Evolutionary conservation across 2,797 vertebrate species (phyloP).

Genomic region (Sebastolobus altivelis): DNA sequence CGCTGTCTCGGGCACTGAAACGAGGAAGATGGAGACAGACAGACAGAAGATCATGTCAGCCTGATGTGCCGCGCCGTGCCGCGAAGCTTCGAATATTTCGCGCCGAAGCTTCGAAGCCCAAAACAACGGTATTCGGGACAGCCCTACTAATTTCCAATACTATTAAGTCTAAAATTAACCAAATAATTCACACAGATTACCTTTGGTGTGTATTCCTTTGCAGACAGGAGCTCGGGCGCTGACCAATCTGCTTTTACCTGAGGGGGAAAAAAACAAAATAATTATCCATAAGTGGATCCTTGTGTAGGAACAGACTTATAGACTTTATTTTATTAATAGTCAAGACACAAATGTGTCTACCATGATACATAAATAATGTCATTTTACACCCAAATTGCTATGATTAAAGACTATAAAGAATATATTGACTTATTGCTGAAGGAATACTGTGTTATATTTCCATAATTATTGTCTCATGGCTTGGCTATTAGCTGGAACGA

Average conservation of each 20-base stretch:
- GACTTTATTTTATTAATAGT: background rate
- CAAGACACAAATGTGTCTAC: background rate
- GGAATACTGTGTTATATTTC: background rate
- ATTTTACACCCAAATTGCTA: background rate
- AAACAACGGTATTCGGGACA: no score
- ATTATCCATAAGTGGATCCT: background rate
- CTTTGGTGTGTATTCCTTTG: slow-evolving; percentile 79
- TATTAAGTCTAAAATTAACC: background rate
- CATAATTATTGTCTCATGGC: background rate
- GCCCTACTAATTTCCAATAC: no score
- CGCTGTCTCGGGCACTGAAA: no score
- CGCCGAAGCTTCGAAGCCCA: no score
- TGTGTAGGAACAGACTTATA: background rate
- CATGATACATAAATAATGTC: background rate
- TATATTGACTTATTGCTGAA: background rate
- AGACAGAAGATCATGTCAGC: no score
- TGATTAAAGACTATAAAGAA: background rate
- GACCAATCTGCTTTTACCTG: slow-evolving; percentile 65
- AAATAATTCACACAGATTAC: slow-evolving; percentile 39
- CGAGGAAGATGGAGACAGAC: no score
- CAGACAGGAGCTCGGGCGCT: slow-evolving; percentile 66
- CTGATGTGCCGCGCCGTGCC: no score
- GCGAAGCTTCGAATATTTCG: no score
- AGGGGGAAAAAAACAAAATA: background rate
- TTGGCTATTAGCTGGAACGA: background rate